Evolutionary conservation across 1,140 invertebrate species (phyloP), one percentile per base, ranked within the genome.

Genomic region (Bacillus rossius): DNA sequence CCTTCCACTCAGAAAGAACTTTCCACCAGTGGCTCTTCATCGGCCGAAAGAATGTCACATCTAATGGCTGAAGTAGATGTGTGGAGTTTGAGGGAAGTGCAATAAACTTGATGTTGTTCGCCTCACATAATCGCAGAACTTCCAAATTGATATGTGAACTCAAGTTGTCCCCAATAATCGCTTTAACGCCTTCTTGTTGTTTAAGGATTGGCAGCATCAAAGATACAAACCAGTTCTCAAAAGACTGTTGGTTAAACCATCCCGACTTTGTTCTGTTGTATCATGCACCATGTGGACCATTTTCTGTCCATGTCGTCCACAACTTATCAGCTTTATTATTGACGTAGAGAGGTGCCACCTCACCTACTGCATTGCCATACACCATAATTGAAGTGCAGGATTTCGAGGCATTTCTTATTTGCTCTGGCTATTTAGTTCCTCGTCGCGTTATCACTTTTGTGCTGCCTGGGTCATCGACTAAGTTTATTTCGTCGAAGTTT

Each of bases 401-500:
- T 42, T 67, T 69, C 17, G 58, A 58, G 8, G 51, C 59, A 55
- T 65, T 65, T 26, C 55, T 42, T 23, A 66, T 63, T 26, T 38
- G 50, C 50, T 67, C 63, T 17, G 61, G 58, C 55, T 69, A 65
- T 53, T 69, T 69, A 16, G 17, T 37, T 23, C 67, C 65, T 25
- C 64, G 50, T 37, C 58, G 60, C 16, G 53, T 49, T 10, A 69
- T 54, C 34, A 59, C 34, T 37, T 61, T 65, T 51, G 49, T 37
- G 13, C 49, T 48, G 7, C 61, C 62, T 23, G 65, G 64, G 60
- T 69, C 63, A 53, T 69, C 67, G 14, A n/a, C 17, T 13, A 57
- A 51, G 60, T 75, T 74, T 3, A 71, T 77, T 63, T 75, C 71
- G 61, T 77, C 75, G 61, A 69, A 77, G 59, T 77, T 77, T 14